Conservation (phyloP, 2,888 invertebrate genomes). For the Ecliptopera silaceata region DNA sequence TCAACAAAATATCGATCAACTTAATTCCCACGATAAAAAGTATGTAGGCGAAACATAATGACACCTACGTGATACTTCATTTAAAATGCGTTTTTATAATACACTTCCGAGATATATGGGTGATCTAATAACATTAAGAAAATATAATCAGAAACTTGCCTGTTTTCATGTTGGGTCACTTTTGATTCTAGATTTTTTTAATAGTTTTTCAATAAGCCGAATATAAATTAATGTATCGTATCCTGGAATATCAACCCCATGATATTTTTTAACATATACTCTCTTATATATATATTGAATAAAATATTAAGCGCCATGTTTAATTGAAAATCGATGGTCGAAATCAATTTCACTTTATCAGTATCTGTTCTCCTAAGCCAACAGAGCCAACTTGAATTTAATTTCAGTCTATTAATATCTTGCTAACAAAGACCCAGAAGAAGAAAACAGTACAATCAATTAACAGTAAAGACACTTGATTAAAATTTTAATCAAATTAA, state of each 20-base stretch:
- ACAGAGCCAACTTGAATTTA: constrained; percentile 18
- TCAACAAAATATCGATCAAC: constrained; percentile 3
- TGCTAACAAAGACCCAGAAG: constrained; percentile 14
- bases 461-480: constrained; percentile 8
- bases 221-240: too few species aligned
- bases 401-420: constrained; percentile 22
- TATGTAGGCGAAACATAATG: constrained; percentile 36
- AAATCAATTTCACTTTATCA: constrained; percentile 16
- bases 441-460: constrained; percentile 3
- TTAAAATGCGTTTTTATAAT: constrained; percentile 22
- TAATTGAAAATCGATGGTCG: neutral
- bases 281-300: too few species aligned
- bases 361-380: constrained; percentile 19
- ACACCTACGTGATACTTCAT: constrained; percentile 38
- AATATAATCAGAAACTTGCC: too few species aligned
- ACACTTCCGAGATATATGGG: constrained; percentile 16
- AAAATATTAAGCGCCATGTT: too few species aligned
- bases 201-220: too few species aligned
- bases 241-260: too few species aligned
- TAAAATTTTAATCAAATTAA: neutral
- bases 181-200: neutral
- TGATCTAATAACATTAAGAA: too few species aligned
- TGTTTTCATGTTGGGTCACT: too few species aligned
- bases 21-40: constrained; percentile 36
- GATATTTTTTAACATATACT: too few species aligned